Percentiles rank a stretch among this genome's conserved stretches.
phyloP scores from a whole-genome alignment of 2,888 invertebrate species.

The Synanthedon formicaeformis region DNA sequence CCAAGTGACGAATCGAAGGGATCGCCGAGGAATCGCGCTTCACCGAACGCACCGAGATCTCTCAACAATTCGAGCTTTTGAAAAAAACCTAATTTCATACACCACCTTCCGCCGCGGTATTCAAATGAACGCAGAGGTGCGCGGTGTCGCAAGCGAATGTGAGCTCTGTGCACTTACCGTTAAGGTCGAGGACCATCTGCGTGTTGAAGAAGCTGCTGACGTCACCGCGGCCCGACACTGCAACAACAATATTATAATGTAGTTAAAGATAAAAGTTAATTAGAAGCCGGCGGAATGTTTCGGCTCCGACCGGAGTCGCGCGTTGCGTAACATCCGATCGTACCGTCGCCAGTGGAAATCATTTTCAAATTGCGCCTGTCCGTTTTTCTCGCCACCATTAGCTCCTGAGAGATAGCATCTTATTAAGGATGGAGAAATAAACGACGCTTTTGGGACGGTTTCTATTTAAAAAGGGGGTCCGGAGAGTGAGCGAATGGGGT shows the following conservation, averaged over 20 bases:
- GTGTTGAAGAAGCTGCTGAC: constrained; percentile 63
- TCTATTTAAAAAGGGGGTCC: constrained; percentile 28
- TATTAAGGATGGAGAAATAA: constrained; percentile 49
- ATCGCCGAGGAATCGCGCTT: constrained; percentile 7
- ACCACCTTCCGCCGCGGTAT: constrained; percentile 20
- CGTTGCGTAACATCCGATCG: constrained; percentile 29
- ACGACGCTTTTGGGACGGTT: constrained; percentile 27
- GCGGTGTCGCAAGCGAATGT: constrained; percentile 5
- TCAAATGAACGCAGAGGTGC: constrained; percentile 16
- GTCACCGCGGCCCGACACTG: constrained; percentile 64
- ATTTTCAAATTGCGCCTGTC: too few relatives aligned
- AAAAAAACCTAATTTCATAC: constrained; percentile 31
- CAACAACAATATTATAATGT: constrained; percentile 36
- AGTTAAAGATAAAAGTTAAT: constrained; percentile 18
- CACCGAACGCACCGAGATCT: not conserved
- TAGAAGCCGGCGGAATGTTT: constrained; percentile 10
- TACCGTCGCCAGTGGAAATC: too few relatives aligned
- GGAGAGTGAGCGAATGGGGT: constrained; percentile 22
- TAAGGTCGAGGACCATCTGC: constrained; percentile 65
- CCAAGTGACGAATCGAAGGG: constrained; percentile 14
- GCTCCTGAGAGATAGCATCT: constrained; percentile 48
- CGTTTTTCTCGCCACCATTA: too few relatives aligned
- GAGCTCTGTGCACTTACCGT: constrained; percentile 40
- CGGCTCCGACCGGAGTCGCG: constrained; percentile 14
- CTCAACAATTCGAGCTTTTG: constrained; percentile 10